Evolutionary conservation across 2,113 vertebrate species (phyloP).

Genomic region (Marmota flaviventris): DNA sequence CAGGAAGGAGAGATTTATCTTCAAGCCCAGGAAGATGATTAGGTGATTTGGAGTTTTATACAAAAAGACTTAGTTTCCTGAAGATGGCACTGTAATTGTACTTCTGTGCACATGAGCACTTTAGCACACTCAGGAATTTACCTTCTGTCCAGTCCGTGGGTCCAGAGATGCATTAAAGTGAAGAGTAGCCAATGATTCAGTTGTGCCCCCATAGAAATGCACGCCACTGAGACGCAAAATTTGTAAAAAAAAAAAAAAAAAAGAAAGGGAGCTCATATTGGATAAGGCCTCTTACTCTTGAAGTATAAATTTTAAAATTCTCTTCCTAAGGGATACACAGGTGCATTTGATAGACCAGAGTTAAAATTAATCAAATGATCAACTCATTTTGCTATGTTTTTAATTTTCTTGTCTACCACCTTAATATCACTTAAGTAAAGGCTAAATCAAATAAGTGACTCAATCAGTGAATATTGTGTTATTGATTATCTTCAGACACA

Average conservation of each 20-base stretch:
- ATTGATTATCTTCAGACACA: not conserved
- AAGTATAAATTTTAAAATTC: not conserved
- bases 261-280: not conserved
- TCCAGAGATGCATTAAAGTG: not conserved
- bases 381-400: not conserved
- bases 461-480: not conserved
- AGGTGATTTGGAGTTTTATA: not conserved
- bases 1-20: not conserved
- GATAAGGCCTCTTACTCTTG: not conserved
- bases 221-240: not conserved
- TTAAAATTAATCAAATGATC: not conserved
- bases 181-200: not conserved
- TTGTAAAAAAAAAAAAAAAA: not conserved
- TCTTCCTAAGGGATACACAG: not conserved
- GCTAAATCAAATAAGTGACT: not conserved
- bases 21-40: not conserved
- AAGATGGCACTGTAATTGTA: slow-evolving; percentile 73
- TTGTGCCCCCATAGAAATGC: not conserved
- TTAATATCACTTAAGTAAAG: not conserved
- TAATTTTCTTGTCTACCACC: not conserved
- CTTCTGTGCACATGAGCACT: slow-evolving; percentile 31
- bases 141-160: not conserved
- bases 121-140: accelerated
- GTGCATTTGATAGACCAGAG: not conserved
- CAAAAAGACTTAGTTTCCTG: slow-evolving; percentile 48